phyloP scores from a whole-genome alignment of 37 sponge, comb jelly and placozoan species.

The Ephydatia muelleri region DNA sequence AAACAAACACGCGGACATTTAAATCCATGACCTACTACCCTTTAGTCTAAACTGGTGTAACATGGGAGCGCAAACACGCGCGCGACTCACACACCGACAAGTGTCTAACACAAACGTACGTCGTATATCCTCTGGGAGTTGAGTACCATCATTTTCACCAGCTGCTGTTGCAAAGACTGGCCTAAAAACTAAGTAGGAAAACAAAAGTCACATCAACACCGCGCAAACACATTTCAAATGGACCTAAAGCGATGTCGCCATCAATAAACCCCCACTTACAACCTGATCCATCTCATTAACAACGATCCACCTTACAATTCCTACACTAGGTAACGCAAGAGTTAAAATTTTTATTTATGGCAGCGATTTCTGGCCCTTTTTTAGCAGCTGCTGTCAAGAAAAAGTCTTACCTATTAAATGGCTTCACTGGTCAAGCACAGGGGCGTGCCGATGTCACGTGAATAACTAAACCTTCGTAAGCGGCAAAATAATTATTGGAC shows the following conservation, averaged over 20 bases:
- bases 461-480: neutral
- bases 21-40: neutral
- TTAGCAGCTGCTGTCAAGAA: neutral
- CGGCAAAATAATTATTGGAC: neutral
- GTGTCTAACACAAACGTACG: neutral
- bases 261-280: neutral
- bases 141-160: neutral
- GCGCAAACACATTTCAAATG: no score
- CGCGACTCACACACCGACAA: neutral
- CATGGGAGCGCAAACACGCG: neutral
- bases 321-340: no score
- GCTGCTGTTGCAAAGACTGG: neutral
- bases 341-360: neutral
- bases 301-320: neutral
- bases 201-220: neutral
- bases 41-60: neutral
- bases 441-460: neutral
- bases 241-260: neutral
- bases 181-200: neutral
- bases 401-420: neutral
- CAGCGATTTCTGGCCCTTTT: neutral
- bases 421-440: neutral
- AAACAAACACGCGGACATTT: neutral
- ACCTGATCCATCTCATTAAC: neutral
- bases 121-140: neutral